A percentile compares a stretch with the other conserved stretches of the same genome.
Evolutionary conservation across 2,113 vertebrate species (phyloP).

Genomic region (Apaloderma vittatum): DNA sequence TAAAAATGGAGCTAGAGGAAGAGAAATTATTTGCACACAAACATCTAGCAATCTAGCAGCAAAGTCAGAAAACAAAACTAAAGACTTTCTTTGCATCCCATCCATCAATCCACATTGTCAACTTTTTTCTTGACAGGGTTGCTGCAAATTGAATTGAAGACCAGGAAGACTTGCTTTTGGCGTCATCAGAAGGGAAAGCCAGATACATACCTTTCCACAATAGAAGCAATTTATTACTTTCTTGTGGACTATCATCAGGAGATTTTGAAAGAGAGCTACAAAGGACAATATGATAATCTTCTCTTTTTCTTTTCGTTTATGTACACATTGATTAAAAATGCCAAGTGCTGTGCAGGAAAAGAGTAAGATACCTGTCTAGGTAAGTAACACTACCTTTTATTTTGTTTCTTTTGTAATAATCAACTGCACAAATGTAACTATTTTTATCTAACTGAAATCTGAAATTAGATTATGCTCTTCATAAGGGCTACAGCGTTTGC

Average conservation of each 20-base stretch:
- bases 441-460: constrained; percentile 2
- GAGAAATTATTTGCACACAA: neutral
- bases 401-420: neutral
- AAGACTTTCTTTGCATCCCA: neutral
- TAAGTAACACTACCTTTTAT: neutral
- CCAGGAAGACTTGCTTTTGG: constrained; percentile 96
- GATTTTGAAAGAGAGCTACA: constrained; percentile 84
- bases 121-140: constrained; percentile 81
- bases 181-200: constrained; percentile 95
- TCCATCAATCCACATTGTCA: neutral
- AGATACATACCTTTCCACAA: constrained; percentile 94
- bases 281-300: constrained; percentile 94
- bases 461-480: neutral
- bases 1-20: neutral
- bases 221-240: constrained; percentile 98
- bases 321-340: constrained; percentile 90
- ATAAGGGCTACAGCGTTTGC: neutral
- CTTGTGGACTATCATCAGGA: constrained; percentile 91
- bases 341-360: constrained; percentile 84
- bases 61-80: neutral
- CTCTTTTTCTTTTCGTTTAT: constrained; percentile 97
- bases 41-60: neutral
- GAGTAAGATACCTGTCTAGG: constrained; percentile 50
- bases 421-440: neutral
- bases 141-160: constrained; percentile 91